These are phyloP conservation scores for Indicator maculatus DNA, from an alignment of 2,113 vertebrate species.

Conservation along the genomic window DNA sequence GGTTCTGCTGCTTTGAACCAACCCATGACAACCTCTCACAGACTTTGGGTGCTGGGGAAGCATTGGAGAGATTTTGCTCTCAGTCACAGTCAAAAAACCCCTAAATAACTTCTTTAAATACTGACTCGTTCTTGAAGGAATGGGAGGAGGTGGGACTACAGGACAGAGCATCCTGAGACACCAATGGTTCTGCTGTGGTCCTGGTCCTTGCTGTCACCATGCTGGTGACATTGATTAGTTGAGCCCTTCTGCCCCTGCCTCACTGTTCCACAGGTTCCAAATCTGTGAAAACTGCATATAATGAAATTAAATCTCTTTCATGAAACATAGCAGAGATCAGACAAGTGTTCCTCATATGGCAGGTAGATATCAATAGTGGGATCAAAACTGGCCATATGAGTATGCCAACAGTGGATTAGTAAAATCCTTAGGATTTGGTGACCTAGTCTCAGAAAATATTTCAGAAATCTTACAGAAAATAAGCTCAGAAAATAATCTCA, in stretches of 20 bases:
- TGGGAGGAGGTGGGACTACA: background rate
- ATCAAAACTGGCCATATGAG: background rate
- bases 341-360: background rate
- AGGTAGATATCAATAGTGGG: background rate
- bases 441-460: slow-evolving; percentile 28
- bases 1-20: background rate
- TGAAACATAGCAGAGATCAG: background rate
- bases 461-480: slow-evolving; percentile 36
- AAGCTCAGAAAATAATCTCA: background rate
- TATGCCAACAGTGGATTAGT: slow-evolving; percentile 19
- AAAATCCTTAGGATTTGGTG: slow-evolving; percentile 24
- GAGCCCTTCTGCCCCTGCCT: background rate
- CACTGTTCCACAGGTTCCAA: background rate
- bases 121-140: background rate
- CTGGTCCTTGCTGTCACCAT: background rate
- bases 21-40: background rate
- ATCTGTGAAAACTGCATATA: background rate
- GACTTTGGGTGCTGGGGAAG: background rate
- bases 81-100: background rate
- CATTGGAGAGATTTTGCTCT: background rate
- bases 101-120: background rate
- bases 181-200: background rate
- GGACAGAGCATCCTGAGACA: background rate
- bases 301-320: background rate
- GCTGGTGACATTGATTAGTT: background rate